These are phyloP conservation scores for Ibycter americanus DNA, from an alignment of 2,797 vertebrate genomes.

Conservation along the genomic window DNA sequence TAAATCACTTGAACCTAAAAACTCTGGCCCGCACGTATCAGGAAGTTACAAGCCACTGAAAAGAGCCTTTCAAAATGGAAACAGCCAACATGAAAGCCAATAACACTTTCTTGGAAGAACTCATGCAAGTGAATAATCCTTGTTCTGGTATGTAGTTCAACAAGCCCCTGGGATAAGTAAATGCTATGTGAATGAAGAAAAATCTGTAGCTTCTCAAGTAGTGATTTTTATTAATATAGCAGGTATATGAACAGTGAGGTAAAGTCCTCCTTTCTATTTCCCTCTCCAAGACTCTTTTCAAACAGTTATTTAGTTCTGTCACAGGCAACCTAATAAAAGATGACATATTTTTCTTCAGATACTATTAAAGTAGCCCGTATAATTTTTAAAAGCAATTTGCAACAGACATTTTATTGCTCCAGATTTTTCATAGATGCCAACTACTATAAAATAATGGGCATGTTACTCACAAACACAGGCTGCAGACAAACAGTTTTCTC, in stretches of 20 bases:
- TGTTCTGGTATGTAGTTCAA: background rate
- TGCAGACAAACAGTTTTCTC: background rate
- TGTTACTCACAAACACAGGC: background rate
- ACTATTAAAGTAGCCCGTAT: background rate
- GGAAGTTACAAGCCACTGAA: background rate
- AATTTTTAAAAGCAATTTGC: conserved; percentile 49
- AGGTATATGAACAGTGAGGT: background rate
- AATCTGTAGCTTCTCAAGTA: background rate
- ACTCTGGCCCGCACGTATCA: background rate
- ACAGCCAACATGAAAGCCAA: background rate
- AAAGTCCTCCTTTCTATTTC: background rate
- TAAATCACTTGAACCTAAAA: background rate
- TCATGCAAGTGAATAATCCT: background rate
- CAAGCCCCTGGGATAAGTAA: background rate
- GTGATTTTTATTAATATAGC: background rate
- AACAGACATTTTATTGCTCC: background rate
- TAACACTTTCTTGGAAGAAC: background rate
- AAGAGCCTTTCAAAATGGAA: conserved; percentile 6
- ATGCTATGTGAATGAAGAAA: background rate
- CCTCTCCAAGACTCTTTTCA: background rate
- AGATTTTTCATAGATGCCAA: conserved; percentile 21
- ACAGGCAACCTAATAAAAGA: conserved; percentile 14
- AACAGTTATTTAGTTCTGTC: conserved; percentile 2
- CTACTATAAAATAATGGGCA: background rate
- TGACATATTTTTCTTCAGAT: conserved; percentile 8